Conservation (phyloP, 2,888 invertebrate genomes). For the Melipona beecheii region DNA sequence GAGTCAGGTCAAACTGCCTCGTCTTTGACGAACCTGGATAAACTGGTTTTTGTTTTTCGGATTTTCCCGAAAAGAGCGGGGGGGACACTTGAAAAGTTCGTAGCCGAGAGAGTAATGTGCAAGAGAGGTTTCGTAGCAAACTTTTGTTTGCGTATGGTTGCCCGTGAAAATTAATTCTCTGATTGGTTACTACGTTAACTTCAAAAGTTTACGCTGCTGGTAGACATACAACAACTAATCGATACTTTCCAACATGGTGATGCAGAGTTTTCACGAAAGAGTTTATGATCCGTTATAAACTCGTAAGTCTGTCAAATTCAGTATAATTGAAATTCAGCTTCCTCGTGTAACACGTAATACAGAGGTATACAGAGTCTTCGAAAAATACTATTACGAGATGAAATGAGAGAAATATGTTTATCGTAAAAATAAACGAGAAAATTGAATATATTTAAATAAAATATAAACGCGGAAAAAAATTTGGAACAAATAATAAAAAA, state of each 20-base stretch:
- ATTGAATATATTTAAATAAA: too few species aligned
- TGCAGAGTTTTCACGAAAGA: background rate
- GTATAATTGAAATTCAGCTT: background rate
- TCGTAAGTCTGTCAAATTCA: background rate
- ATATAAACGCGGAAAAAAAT: too few species aligned
- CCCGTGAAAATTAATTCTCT: slow-evolving; percentile 17
- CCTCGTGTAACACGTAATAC: too few species aligned
- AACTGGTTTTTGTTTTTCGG: background rate
- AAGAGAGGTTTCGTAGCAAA: background rate
- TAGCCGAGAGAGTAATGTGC: background rate
- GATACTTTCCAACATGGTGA: slow-evolving; percentile 4
- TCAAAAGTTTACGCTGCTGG: background rate
- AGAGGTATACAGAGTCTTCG: background rate
- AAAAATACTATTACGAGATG: background rate
- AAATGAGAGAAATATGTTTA: background rate
- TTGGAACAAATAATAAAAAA: background rate
- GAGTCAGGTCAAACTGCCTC: too few species aligned
- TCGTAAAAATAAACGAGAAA: background rate
- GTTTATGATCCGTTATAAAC: slow-evolving; percentile 7
- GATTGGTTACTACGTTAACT: background rate
- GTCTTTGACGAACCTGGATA: background rate
- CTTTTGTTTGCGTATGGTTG: background rate
- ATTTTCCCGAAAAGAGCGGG: background rate
- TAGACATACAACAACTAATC: slow-evolving; percentile 16
- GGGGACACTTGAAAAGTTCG: background rate